Base-by-base conservation (phyloP, 2,888 invertebrate species). In the Anthophora plumipes region DNA sequence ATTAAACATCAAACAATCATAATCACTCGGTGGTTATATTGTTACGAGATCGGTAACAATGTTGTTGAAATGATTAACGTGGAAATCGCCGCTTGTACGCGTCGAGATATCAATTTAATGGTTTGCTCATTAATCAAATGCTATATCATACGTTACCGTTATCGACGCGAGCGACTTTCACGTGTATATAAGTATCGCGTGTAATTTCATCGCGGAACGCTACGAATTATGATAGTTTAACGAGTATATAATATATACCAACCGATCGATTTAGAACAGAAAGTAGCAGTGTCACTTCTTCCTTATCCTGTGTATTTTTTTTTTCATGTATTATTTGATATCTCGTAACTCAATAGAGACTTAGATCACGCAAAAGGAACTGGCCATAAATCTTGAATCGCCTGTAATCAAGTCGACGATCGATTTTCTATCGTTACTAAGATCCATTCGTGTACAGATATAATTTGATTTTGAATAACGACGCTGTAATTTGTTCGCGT, bases 391-490 rank as follows among this genome's bases (percentile, higher is more conserved):
- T 48, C 54, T 61, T 20, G 41, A 41, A 55, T 60, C 52, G 63
- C 3, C 55, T 59, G 63, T 68, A 84, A 85, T 85, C 77, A 81
- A 48, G 43, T n/a, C 22, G 76, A 59, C 72, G 71, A 72, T 73
- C 76, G 74, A 22, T 74, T 78, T 48, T 73, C 66, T 64, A 17
- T 46, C 25, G 37, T 46, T 37, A 55, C 43, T 22, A 2, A n/a
- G n/a, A 12, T 64, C 48, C 12, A 22, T 1, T 25, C 67, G n/a
- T n/a, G 17, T 54, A 54, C 41, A 25, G 70, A 71, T 73, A 43
- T 69, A 76, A 73, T 82, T 77, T 74, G 37, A 68, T 48, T 72
- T 80, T 68, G 82, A 77, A 68, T 80, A 71, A 82, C 57, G 46
- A 66, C 39, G 39, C 17, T 46, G 52, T 50, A 77, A 82, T 77